Conservation (phyloP, 2,888 invertebrate species). For the Drosophila barbarae region DNA sequence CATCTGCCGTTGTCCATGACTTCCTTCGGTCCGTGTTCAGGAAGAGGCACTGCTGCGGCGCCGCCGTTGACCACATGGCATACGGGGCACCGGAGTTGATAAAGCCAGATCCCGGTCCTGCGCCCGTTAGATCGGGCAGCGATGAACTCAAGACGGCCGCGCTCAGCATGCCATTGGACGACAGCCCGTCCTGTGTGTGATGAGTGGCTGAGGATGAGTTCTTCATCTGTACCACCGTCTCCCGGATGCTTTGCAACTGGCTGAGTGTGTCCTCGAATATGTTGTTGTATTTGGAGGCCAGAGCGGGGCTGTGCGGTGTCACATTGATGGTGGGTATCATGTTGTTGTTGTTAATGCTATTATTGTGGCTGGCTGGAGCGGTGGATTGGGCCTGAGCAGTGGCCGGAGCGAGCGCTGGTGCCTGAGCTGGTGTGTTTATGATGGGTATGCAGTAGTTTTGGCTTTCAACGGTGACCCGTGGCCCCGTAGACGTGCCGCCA, state of each 20-base stretch:
- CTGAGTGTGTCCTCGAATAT: constrained; percentile 81
- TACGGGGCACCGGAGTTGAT: constrained; percentile 38
- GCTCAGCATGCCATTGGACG: constrained; percentile 71
- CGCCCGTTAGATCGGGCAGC: constrained; percentile 76
- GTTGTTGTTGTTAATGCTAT: constrained; percentile 66
- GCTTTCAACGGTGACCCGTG: constrained; percentile 63
- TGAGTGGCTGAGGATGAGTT: constrained; percentile 73
- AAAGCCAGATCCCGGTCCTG: constrained; percentile 39
- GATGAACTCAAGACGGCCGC: constrained; percentile 75
- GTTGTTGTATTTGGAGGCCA: constrained; percentile 86
- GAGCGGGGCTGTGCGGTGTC: constrained; percentile 92
- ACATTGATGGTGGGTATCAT: constrained; percentile 92
- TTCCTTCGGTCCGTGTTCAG: constrained; percentile 82
- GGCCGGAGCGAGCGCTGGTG: constrained; percentile 54
- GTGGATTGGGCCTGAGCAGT: constrained; percentile 29
- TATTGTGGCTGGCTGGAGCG: constrained; percentile 46
- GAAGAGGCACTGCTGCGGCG: constrained; percentile 77
- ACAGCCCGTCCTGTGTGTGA: constrained; percentile 73
- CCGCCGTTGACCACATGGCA: constrained; percentile 76
- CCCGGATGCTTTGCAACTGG: constrained; percentile 79
- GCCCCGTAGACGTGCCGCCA: constrained; percentile 10
- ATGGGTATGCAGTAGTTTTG: constrained; percentile 77
- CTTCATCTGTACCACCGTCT: constrained; percentile 80
- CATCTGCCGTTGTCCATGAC: constrained; percentile 93
- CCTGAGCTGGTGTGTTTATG: constrained; percentile 70